Percentiles rank a stretch among this genome's conserved stretches.
phyloP scores from a whole-genome alignment of 2,113 vertebrate species.

The Gavia stellata region DNA sequence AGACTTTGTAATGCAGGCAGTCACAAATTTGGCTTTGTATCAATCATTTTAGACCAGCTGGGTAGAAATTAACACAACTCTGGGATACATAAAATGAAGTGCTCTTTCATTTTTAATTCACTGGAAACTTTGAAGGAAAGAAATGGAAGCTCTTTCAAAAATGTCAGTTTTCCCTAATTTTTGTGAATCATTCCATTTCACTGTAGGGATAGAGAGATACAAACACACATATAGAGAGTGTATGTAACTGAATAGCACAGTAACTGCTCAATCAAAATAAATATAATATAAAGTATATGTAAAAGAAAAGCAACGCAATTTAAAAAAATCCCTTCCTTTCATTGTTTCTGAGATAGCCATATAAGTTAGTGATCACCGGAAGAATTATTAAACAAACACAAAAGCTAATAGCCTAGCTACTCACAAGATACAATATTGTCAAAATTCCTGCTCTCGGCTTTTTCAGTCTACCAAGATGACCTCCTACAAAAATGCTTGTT shows the following conservation, averaged over 20 bases:
- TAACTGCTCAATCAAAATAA: background rate
- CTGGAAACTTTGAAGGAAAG: slow-evolving; percentile 74
- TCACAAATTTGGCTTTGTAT: slow-evolving; percentile 81
- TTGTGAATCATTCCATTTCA: slow-evolving; percentile 43
- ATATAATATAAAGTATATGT: background rate
- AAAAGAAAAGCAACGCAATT: background rate
- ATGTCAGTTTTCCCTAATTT: slow-evolving; percentile 53
- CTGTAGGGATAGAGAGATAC: background rate
- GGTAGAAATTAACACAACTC: slow-evolving; percentile 79
- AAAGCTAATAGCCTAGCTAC: slow-evolving; percentile 49
- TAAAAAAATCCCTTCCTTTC: background rate
- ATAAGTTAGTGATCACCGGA: background rate
- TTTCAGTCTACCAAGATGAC: slow-evolving; percentile 56
- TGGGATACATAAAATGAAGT: slow-evolving; percentile 74
- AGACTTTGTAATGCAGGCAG: slow-evolving; percentile 79
- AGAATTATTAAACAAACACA: slow-evolving; percentile 29
- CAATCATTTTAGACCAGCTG: slow-evolving; percentile 79
- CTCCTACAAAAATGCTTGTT: slow-evolving; percentile 68
- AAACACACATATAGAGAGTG: background rate
- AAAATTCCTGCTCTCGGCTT: slow-evolving; percentile 63
- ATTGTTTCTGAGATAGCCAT: background rate
- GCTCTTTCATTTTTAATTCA: slow-evolving; percentile 77
- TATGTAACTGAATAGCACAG: background rate
- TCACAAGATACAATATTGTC: slow-evolving; percentile 67
- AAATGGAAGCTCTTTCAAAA: slow-evolving; percentile 69